Percentiles rank a stretch among this genome's conserved stretches.
These are phyloP conservation scores for Pegoplata infirma DNA, from an alignment of 2,888 invertebrate genomes.

Conservation along the genomic window DNA sequence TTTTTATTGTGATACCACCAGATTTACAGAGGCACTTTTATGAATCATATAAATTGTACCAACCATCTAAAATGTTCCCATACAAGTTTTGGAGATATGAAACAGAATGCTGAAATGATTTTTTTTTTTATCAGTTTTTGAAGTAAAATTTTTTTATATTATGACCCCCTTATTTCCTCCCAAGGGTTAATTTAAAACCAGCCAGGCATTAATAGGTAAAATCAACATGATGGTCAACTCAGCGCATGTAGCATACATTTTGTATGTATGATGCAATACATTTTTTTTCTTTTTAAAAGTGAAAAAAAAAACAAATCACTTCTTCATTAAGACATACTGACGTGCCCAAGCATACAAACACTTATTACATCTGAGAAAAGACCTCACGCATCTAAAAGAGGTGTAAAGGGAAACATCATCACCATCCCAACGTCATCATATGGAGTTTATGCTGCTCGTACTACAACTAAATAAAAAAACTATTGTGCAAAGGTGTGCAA, in stretches of 20 bases:
- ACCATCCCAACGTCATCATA: conserved; percentile 12
- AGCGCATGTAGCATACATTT: background rate
- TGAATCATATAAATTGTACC: no score
- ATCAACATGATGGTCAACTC: background rate
- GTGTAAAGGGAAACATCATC: conserved; percentile 43
- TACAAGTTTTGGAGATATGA: no score
- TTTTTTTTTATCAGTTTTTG: no score
- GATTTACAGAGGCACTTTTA: no score
- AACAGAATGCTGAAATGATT: no score
- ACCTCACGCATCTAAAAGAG: conserved; percentile 53
- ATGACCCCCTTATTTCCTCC: no score
- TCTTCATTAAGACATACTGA: conserved; percentile 9
- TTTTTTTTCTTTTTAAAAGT: conserved; percentile 7
- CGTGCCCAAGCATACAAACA: background rate
- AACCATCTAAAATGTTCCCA: no score
- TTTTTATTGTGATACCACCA: no score
- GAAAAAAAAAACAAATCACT: conserved; percentile 17
- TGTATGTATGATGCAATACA: conserved; percentile 16
- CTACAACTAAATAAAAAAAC: conserved; percentile 17
- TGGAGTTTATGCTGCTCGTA: conserved; percentile 25
- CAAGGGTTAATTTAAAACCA: no score
- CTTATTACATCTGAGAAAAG: conserved; percentile 3
- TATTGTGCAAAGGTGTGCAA: background rate
- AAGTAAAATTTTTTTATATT: no score
- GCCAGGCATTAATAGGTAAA: background rate